Conservation (phyloP, 2,113 vertebrate species). For the Pelecanus crispus region DNA sequence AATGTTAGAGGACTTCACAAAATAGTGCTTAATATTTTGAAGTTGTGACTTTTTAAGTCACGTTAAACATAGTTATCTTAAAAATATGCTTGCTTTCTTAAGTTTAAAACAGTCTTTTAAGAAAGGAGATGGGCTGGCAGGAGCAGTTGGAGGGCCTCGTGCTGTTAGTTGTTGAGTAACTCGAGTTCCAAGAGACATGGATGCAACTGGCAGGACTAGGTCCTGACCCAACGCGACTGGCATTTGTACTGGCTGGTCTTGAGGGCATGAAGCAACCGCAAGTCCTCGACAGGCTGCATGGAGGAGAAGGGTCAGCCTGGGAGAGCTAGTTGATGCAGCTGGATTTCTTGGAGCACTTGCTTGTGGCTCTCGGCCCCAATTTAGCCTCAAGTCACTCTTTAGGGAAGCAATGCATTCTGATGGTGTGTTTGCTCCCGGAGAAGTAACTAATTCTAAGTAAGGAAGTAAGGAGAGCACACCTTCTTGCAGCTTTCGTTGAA, state of each 20-base stretch:
- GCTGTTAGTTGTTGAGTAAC: neutral
- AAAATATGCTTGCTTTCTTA: neutral
- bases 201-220: neutral
- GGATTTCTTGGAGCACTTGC: neutral
- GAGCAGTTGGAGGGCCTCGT: neutral
- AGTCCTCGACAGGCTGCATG: neutral
- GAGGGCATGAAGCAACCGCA: neutral
- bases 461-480: accelerated
- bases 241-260: neutral
- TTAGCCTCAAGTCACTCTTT: neutral
- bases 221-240: accelerated
- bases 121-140: neutral
- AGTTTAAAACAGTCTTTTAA: neutral
- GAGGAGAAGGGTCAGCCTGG: neutral
- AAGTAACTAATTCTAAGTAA: neutral
- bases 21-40: neutral
- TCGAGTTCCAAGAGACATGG: neutral
- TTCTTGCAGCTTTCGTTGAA: neutral
- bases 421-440: neutral
- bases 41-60: neutral
- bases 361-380: neutral
- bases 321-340: neutral
- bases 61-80: neutral
- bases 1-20: neutral
- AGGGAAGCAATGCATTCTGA: neutral